Base-by-base conservation (phyloP, 2,888 invertebrate genomes). In the Neelides folsomi region DNA sequence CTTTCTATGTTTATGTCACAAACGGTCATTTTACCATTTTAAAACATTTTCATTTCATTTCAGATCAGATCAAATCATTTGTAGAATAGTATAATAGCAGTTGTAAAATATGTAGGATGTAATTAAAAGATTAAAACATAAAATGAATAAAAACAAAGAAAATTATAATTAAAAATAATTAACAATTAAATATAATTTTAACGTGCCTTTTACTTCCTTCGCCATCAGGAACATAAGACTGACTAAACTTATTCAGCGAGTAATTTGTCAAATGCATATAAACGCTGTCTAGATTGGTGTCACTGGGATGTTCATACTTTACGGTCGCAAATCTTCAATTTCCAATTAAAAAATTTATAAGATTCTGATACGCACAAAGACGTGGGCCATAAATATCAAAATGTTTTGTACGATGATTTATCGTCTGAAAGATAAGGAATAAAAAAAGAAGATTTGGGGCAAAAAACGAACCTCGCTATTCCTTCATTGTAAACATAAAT, bases 241-340 rank as follows among this genome's bases (percentile, higher is more conserved):
- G 78, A 67, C 86, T 89, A 67, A 86, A 84, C 69, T 88, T 92
- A 70, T 93, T 93, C 18, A 93, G 80, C 0, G 93, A 86, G 68
- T 93, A 93, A 72, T 93, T 93, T 8, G 93, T 93, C 55, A 93
- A 73, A 68, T 93, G 93, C 92, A 93, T 93, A 68, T 82, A 92
- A 15, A 88, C 81, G 68, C 92, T 88, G 0, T 81, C 80, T 9
- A 83, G 79, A 67, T 93, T 93, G 55, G 80, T 78, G 10, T 79
- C 76, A 39, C 79, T 83, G 0, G 92, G 92, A 66, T 87, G 85
- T 50, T 80, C 81, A 68, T 93, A 93, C 60, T 84, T 78, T 64
- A 81, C 83, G 1, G 93, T 93, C 1, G 92, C 92, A 70, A 93
- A 90, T 65, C 87, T 81, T 53, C 39, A 18, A 47, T 37, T 15